These are phyloP conservation scores for Tachysurus fulvidraco DNA, from an alignment of 2,113 vertebrate species.

Conservation along the genomic window DNA sequence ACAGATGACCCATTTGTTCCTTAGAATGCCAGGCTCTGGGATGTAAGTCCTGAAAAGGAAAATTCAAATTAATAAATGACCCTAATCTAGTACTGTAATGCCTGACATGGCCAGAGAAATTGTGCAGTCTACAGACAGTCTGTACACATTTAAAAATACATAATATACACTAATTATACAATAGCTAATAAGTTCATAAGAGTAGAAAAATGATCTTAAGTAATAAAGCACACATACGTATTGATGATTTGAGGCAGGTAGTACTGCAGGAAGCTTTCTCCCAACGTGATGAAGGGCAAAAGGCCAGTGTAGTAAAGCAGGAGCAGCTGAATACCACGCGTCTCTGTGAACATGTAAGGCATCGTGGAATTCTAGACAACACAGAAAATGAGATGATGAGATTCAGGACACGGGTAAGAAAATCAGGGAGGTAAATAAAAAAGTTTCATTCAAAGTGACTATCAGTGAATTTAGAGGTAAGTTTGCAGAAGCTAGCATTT, in stretches of 20 bases:
- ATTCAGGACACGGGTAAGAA: background rate
- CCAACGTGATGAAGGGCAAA: slow-evolving; percentile 78
- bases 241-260: slow-evolving; percentile 80
- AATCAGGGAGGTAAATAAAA: background rate
- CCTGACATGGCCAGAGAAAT: background rate
- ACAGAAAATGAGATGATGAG: background rate
- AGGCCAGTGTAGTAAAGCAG: slow-evolving; percentile 81
- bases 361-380: slow-evolving; percentile 60
- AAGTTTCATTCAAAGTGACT: background rate
- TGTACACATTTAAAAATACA: background rate
- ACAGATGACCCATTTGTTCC: slow-evolving; percentile 57
- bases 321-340: slow-evolving; percentile 66
- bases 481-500: background rate
- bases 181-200: background rate
- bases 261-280: slow-evolving; percentile 78
- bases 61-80: background rate
- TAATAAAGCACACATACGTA: slow-evolving; percentile 65
- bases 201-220: slow-evolving; percentile 1
- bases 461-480: background rate
- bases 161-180: background rate
- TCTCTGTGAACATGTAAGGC: slow-evolving; percentile 76
- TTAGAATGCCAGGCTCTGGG: slow-evolving; percentile 62
- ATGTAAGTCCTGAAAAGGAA: slow-evolving; percentile 69
- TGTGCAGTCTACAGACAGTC: background rate
- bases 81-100: background rate